Percentiles rank a stretch among this genome's conserved stretches.
Conservation (phyloP, 2,888 invertebrate genomes). For the Drosophila setosimentum region DNA sequence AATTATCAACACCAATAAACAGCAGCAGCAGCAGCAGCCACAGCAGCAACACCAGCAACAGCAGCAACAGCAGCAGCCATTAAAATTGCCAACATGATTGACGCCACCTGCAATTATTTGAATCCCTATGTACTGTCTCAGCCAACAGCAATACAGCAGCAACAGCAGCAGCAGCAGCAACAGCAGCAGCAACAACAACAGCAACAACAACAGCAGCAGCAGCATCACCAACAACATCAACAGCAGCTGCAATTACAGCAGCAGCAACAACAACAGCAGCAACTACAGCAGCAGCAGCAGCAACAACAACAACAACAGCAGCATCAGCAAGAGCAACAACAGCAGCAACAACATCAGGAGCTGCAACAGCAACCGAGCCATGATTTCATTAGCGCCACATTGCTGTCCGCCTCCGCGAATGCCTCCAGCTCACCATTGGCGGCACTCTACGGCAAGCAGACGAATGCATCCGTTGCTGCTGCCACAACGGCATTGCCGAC, state of each 20-base stretch:
- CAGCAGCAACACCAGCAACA: slow-evolving; percentile 17
- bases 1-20: slow-evolving; percentile 13
- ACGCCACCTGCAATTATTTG: slow-evolving; percentile 83
- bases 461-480: slow-evolving; percentile 35
- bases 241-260: slow-evolving; percentile 40
- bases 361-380: slow-evolving; percentile 52
- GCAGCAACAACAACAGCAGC: slow-evolving; percentile 35
- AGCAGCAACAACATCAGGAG: slow-evolving; percentile 37
- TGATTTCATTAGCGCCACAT: slow-evolving; percentile 67
- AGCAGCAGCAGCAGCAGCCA: neutral
- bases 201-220: slow-evolving; percentile 34
- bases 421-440: slow-evolving; percentile 41
- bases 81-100: slow-evolving; percentile 77
- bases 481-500: slow-evolving; percentile 47
- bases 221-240: slow-evolving; percentile 45
- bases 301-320: slow-evolving; percentile 39
- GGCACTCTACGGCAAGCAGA: slow-evolving; percentile 45
- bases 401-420: slow-evolving; percentile 52
- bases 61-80: slow-evolving; percentile 16
- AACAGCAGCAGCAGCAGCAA: slow-evolving; percentile 45
- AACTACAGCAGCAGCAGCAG: slow-evolving; percentile 28
- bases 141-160: slow-evolving; percentile 48
- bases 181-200: slow-evolving; percentile 41
- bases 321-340: slow-evolving; percentile 38
- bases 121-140: slow-evolving; percentile 77